These are phyloP conservation scores for Drosophila kepulauana DNA, from an alignment of 1,140 invertebrate genomes.

Conservation along the genomic window DNA sequence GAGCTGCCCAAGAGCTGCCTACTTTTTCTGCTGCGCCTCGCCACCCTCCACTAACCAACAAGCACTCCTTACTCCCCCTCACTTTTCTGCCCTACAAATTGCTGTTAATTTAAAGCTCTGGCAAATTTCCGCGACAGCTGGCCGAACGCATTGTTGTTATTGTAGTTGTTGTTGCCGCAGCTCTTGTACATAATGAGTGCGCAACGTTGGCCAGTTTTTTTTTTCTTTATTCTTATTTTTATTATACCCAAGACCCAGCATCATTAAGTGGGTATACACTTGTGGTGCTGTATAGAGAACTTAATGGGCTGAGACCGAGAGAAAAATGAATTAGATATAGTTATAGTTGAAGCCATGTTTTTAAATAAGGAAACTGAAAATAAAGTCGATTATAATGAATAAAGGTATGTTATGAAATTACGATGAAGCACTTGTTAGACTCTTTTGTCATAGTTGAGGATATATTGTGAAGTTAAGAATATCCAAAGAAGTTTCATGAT, in stretches of 20 bases:
- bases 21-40: background rate
- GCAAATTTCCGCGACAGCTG: conserved; percentile 73
- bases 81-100: conserved; percentile 23
- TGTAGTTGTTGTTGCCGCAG: conserved; percentile 24
- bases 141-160: conserved; percentile 55
- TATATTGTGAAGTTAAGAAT: too few species aligned
- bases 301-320: background rate
- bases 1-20: conserved; percentile 43
- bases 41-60: background rate
- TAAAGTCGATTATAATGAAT: too few species aligned
- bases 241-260: conserved; percentile 1
- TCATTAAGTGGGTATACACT: background rate
- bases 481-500: too few species aligned
- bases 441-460: too few species aligned
- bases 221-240: too few species aligned
- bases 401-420: too few species aligned
- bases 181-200: conserved; percentile 59
- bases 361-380: too few species aligned
- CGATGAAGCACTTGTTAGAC: too few species aligned
- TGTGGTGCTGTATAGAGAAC: background rate
- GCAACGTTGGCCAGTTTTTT: conserved; percentile 18
- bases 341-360: background rate
- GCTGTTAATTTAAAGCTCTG: conserved; percentile 76
- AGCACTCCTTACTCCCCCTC: background rate
- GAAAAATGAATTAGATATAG: background rate